Evolutionary conservation across 2,888 invertebrate species (phyloP).

Genomic region (Polymixis lichenea): DNA sequence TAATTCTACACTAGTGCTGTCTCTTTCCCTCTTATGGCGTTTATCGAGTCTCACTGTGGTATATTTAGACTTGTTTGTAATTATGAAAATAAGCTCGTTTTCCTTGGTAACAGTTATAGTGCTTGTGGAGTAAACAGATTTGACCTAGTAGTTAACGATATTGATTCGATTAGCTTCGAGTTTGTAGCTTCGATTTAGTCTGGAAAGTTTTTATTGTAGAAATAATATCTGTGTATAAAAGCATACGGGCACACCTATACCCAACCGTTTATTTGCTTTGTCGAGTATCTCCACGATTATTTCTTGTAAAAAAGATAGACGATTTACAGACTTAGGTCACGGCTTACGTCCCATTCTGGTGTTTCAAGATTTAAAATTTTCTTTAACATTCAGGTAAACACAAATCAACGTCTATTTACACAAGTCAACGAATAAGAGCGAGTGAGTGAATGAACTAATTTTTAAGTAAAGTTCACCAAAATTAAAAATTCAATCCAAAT

Average conservation of each 20-base stretch:
- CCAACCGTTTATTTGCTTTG: not conserved
- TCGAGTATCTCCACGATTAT: not conserved
- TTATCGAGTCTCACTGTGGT: constrained; percentile 22
- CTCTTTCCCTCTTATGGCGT: constrained; percentile 26
- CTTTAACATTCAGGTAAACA: not conserved
- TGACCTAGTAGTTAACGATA: constrained; percentile 17
- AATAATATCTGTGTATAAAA: not conserved
- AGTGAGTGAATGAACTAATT: not conserved
- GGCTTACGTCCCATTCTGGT: no score
- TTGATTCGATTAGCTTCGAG: constrained; percentile 25
- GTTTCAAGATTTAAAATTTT: not conserved
- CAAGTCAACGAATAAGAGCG: not conserved
- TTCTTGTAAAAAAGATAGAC: not conserved
- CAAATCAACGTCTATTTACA: not conserved
- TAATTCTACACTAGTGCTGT: constrained; percentile 56
- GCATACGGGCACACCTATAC: not conserved
- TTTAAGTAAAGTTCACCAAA: not conserved
- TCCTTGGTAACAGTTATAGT: constrained; percentile 42
- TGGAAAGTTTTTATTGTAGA: not conserved
- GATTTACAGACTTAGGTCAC: not conserved
- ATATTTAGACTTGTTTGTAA: constrained; percentile 49
- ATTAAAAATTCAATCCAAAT: constrained; percentile 11
- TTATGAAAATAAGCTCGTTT: constrained; percentile 45
- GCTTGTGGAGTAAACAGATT: constrained; percentile 29
- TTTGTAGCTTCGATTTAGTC: constrained; percentile 3